Evolutionary conservation across 2,888 invertebrate species (phyloP).

Genomic region (Dryococelus australis): DNA sequence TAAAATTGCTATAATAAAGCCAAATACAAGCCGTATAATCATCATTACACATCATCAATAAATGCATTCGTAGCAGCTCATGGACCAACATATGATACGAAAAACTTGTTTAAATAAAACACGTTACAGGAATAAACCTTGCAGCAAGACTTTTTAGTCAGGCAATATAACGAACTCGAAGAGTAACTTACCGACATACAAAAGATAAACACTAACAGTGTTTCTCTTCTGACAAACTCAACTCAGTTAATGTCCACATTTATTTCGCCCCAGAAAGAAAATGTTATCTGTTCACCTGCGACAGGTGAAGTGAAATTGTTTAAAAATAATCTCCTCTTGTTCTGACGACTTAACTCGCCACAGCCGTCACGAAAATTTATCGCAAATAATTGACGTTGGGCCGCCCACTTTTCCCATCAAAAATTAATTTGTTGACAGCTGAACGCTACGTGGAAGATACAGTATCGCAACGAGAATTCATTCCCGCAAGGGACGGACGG

Average conservation of each 20-base stretch:
- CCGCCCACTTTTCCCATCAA: not conserved
- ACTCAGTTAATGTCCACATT: not conserved
- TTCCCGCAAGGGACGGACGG: not conserved
- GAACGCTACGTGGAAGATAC: not conserved
- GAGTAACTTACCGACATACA: no score
- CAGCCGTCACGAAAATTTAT: not conserved
- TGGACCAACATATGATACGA: no score
- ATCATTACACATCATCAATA: no score
- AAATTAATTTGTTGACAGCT: constrained; percentile 1
- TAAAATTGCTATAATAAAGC: no score
- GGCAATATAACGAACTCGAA: no score
- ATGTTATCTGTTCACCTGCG: not conserved
- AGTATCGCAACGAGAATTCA: not conserved
- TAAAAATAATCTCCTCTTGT: not conserved
- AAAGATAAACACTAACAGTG: not conserved
- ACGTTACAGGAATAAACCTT: no score
- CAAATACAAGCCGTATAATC: no score
- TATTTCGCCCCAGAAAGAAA: not conserved
- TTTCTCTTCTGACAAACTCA: not conserved
- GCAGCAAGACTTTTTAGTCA: no score
- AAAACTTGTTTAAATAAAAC: no score
- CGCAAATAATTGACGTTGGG: not conserved
- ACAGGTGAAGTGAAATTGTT: not conserved
- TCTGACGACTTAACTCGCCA: not conserved
- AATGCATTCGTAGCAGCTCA: no score